Evolutionary conservation across 2,113 vertebrate genomes (phyloP).

Genomic region (Lates calcarifer): DNA sequence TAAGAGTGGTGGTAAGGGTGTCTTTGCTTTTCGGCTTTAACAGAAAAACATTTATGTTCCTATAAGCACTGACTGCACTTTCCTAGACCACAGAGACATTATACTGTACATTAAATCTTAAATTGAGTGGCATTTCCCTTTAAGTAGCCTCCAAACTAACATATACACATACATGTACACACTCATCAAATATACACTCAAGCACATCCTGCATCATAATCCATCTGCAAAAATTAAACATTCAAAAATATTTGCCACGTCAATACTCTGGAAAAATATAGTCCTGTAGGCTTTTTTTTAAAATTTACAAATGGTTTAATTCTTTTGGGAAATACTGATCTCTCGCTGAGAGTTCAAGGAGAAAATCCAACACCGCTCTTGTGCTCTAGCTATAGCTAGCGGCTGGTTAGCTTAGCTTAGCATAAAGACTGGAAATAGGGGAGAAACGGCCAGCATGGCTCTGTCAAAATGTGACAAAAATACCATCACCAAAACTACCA

Average conservation of each 20-base stretch:
- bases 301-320: neutral
- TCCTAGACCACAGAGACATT: conserved; percentile 45
- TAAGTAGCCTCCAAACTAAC: conserved; percentile 62
- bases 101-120: conserved; percentile 52
- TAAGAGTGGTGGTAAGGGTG: neutral
- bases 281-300: conserved; percentile 37
- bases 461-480: neutral
- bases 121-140: conserved; percentile 74
- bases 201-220: conserved; percentile 46
- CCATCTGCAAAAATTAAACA: conserved; percentile 49
- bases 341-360: neutral
- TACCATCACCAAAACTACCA: no score
- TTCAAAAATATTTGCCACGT: conserved; percentile 55
- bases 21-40: conserved; percentile 31
- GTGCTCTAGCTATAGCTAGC: neutral
- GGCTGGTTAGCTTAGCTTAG: conserved; percentile 5
- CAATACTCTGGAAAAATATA: conserved; percentile 72
- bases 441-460: no score
- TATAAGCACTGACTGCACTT: conserved; percentile 32
- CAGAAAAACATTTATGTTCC: conserved; percentile 13
- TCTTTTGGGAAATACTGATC: neutral
- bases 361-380: neutral
- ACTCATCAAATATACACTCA: conserved; percentile 58
- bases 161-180: conserved; percentile 41
- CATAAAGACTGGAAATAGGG: neutral